Evolutionary conservation across 2,888 invertebrate genomes (phyloP), one percentile per base, ranked within the genome.

Genomic region (Habroteleia sp.): DNA sequence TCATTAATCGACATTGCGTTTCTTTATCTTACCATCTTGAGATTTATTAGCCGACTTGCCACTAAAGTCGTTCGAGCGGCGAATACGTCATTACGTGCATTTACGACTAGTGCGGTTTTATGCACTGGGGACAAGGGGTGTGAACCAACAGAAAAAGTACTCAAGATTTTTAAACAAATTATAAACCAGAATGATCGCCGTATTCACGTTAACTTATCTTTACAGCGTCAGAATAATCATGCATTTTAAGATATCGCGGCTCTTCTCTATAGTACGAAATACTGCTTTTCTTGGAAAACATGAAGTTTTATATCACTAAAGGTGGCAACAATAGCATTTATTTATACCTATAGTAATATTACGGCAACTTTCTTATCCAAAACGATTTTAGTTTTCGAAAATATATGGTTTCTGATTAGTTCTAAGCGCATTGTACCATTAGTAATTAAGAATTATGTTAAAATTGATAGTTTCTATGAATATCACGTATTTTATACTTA

Each of bases 21-120:
- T 73, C 73, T 73, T 66, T 66, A 73, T 73, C 73, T 65, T 60
- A 60, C 50, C 39, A 73, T 73, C 73, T 42, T 20, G 33, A 65
- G 65, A 73, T 73, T 65, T 66, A 66, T 73, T 66, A 60, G 42
- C 29, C 52, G 35, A 44, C 73, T 44, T 27, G 58, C 41, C 52
- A 60, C 58, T 65, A 73, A 65, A 65, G 44, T 44, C 50, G 41
- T 46, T 46, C 25, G 37, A 54, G 17, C 50, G 31, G 52, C 13
- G 31, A 62, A 62, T 62, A 52, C 50, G 46, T 71, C 62, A 71
- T 54, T 62, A 44, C 54, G 54, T 27, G 33, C 71, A 52, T 62
- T 71, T 71, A 71, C 71, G 46, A 71, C 60, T 52, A 13, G 23
- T 14, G 41, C 8, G 41, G 35, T 41, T 56, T 66, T 65, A 54